Evolutionary conservation across 2,888 invertebrate species (phyloP).

Genomic region (Cantharis lateralis): DNA sequence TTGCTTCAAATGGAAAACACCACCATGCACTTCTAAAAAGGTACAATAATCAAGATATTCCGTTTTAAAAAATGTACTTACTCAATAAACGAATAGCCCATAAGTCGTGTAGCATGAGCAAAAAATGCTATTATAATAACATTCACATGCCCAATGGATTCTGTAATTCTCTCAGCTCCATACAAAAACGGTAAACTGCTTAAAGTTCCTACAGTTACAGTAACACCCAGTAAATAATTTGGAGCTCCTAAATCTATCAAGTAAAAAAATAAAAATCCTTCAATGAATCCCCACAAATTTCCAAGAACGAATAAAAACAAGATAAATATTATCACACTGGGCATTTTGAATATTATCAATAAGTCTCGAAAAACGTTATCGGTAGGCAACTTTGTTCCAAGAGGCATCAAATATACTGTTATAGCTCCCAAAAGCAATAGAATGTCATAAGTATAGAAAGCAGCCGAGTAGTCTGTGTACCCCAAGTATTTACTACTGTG

Average conservation of each 20-base stretch:
- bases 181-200: slow-evolving; percentile 85
- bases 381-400: slow-evolving; percentile 77
- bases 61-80: slow-evolving; percentile 56
- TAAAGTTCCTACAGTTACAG: slow-evolving; percentile 82
- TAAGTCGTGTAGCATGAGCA: slow-evolving; percentile 79
- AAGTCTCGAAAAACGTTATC: slow-evolving; percentile 79
- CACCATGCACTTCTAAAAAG: slow-evolving; percentile 79
- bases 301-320: slow-evolving; percentile 81
- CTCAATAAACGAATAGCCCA: slow-evolving; percentile 86
- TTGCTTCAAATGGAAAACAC: slow-evolving; percentile 86
- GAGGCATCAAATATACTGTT: slow-evolving; percentile 76
- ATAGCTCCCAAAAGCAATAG: slow-evolving; percentile 73
- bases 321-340: slow-evolving; percentile 80
- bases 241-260: slow-evolving; percentile 83
- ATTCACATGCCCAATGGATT: slow-evolving; percentile 80
- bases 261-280: slow-evolving; percentile 86
- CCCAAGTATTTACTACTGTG: slow-evolving; percentile 68
- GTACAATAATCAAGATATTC: not conserved
- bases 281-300: slow-evolving; percentile 88
- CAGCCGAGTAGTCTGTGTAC: slow-evolving; percentile 84
- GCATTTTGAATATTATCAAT: slow-evolving; percentile 75
- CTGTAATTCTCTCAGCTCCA: slow-evolving; percentile 81
- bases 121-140: slow-evolving; percentile 84
- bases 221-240: slow-evolving; percentile 80
- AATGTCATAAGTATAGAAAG: slow-evolving; percentile 82